Conservation (phyloP, 2,888 invertebrate species). For the Synanthedon andrenaeformis region DNA sequence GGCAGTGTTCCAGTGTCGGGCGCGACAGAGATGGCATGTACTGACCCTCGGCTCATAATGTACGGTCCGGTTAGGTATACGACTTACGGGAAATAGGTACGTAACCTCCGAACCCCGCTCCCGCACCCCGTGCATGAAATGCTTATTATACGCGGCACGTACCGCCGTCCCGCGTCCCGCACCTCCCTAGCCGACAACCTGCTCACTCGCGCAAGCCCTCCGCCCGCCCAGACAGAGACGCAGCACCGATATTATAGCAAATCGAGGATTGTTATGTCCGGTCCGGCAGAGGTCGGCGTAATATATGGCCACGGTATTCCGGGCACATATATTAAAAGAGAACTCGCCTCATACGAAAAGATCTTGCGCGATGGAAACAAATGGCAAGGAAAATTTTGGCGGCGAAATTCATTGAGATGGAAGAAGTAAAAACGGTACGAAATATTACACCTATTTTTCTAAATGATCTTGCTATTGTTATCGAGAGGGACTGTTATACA, state of each 20-base stretch:
- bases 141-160: conserved; percentile 73
- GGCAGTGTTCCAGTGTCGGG: conserved; percentile 40
- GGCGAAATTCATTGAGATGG: conserved; percentile 59
- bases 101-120: conserved; percentile 52
- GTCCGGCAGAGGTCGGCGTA: conserved; percentile 70
- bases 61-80: conserved; percentile 72
- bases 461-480: conserved; percentile 17
- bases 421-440: conserved; percentile 45
- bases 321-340: conserved; percentile 70
- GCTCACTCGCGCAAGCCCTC: conserved; percentile 40
- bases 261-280: conserved; percentile 72
- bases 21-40: conserved; percentile 53
- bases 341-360: conserved; percentile 70
- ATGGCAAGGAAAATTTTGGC: conserved; percentile 68
- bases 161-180: conserved; percentile 52
- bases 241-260: conserved; percentile 69
- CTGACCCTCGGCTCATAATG: conserved; percentile 71
- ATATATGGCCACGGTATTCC: conserved; percentile 72
- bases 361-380: conserved; percentile 69
- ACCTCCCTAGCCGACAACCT: conserved; percentile 35
- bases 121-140: conserved; percentile 72
- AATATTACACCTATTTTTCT: conserved; percentile 49
- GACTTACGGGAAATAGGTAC: conserved; percentile 69
- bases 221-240: conserved; percentile 48
- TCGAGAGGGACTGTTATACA: neutral